Evolutionary conservation across 2,113 vertebrate species (phyloP).

Genomic region (Lepus timidus): DNA sequence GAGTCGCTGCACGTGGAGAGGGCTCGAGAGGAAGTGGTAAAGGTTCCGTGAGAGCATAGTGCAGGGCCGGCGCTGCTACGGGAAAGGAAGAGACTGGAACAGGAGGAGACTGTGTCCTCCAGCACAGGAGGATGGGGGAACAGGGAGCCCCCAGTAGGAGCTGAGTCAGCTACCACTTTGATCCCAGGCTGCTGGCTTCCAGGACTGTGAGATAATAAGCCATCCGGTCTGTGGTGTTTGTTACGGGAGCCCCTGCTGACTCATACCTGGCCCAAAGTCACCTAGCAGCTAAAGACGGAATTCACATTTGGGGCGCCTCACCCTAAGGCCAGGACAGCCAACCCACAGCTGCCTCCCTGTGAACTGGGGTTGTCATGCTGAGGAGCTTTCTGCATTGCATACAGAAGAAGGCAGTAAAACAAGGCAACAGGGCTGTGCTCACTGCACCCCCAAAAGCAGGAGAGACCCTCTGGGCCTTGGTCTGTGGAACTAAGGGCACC

Average conservation of each 20-base stretch:
- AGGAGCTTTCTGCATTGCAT: too few species aligned
- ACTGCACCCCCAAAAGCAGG: background rate
- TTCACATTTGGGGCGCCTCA: background rate
- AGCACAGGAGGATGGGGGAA: too few species aligned
- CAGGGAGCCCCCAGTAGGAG: background rate
- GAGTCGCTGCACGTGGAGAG: background rate
- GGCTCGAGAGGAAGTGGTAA: background rate
- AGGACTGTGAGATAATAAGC: background rate
- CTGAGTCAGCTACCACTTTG: background rate
- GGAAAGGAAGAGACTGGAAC: background rate
- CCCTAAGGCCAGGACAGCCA: background rate
- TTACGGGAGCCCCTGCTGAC: background rate
- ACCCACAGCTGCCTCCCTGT: background rate
- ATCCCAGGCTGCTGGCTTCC: background rate
- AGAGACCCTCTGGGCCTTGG: background rate
- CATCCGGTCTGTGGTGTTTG: too few species aligned
- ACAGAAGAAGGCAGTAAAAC: background rate
- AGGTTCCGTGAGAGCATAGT: background rate
- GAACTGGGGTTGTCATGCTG: background rate
- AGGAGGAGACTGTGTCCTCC: too few species aligned
- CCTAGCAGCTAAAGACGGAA: background rate
- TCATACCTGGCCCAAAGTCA: background rate
- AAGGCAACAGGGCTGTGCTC: background rate
- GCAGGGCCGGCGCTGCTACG: background rate
- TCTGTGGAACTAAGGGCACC: background rate